Conservation (phyloP, 2,113 vertebrate species). For the Sisor rabdophorus region DNA sequence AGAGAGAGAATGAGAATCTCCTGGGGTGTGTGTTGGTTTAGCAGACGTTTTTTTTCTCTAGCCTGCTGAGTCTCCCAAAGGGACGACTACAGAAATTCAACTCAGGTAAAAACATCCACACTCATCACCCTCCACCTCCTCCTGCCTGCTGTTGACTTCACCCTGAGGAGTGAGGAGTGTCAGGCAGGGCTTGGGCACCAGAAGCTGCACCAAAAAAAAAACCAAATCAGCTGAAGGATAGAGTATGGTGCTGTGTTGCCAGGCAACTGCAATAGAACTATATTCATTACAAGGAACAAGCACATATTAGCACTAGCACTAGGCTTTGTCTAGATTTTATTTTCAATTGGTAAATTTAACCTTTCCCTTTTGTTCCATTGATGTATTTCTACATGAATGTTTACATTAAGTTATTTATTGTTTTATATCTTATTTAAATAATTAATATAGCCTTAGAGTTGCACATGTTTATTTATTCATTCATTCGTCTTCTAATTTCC, state of each 20-base stretch:
- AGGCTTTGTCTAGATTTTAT: slow-evolving; percentile 13
- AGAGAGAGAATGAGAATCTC: not conserved
- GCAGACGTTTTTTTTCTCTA: slow-evolving; percentile 13
- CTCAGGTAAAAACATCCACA: slow-evolving; percentile 34
- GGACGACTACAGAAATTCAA: slow-evolving; percentile 32
- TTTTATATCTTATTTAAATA: not conserved
- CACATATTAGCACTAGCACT: slow-evolving; percentile 36
- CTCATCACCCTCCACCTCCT: slow-evolving; percentile 26
- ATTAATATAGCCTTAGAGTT: not conserved
- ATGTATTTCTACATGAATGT: not conserved
- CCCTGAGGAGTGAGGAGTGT: slow-evolving; percentile 27
- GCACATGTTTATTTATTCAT: too few relatives aligned
- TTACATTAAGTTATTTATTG: not conserved
- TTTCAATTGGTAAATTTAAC: not conserved
- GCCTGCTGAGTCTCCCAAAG: slow-evolving; percentile 40
- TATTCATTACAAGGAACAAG: slow-evolving; percentile 33
- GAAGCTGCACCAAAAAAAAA: slow-evolving; percentile 21
- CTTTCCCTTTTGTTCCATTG: not conserved
- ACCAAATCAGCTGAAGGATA: slow-evolving; percentile 36
- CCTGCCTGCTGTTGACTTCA: slow-evolving; percentile 34
- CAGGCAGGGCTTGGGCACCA: slow-evolving; percentile 21
- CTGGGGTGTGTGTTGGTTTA: slow-evolving; percentile 13
- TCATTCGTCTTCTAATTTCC: too few relatives aligned
- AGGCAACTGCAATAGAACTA: slow-evolving; percentile 37
- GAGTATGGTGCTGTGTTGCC: slow-evolving; percentile 38